Evolutionary conservation across 2,888 invertebrate species (phyloP).

Genomic region (Eubasilissa splendida): DNA sequence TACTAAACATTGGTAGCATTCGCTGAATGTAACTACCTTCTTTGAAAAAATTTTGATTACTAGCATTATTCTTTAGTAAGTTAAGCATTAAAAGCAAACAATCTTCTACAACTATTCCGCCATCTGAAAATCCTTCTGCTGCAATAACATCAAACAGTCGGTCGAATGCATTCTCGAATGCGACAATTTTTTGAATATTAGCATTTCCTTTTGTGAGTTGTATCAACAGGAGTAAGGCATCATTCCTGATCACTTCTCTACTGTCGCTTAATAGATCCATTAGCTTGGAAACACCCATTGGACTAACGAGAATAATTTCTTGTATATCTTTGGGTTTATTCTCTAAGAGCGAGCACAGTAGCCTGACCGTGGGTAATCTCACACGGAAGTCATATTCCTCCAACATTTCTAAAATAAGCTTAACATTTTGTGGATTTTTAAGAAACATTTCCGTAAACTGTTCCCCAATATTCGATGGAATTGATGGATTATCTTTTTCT

Average conservation of each 20-base stretch:
- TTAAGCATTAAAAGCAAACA: constrained; percentile 94
- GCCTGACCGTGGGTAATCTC: constrained; percentile 89
- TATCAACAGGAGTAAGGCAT: constrained; percentile 91
- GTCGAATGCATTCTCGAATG: constrained; percentile 99
- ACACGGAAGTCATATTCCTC: constrained; percentile 98
- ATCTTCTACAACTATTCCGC: constrained; percentile 98
- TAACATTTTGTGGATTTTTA: constrained; percentile 89
- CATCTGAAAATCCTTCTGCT: constrained; percentile 93
- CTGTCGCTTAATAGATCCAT: constrained; percentile 97
- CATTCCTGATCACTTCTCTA: constrained; percentile 95
- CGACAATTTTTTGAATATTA: constrained; percentile 98
- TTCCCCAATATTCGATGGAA: constrained; percentile 84
- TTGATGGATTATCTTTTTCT: constrained; percentile 79
- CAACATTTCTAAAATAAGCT: constrained; percentile 84
- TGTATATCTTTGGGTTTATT: constrained; percentile 91
- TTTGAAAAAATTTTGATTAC: constrained; percentile 98
- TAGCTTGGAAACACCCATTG: constrained; percentile 97
- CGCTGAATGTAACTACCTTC: constrained; percentile 97
- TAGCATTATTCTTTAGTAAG: constrained; percentile 93
- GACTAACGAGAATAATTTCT: constrained; percentile 89
- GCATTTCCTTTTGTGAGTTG: constrained; percentile 94
- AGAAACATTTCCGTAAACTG: constrained; percentile 98
- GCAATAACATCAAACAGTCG: constrained; percentile 93
- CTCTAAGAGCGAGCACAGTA: constrained; percentile 89
- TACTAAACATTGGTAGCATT: constrained; percentile 89